Percentiles rank a stretch among this genome's conserved stretches.
Conservation (phyloP, 2,113 vertebrate genomes). For the Micromys minutus region DNA sequence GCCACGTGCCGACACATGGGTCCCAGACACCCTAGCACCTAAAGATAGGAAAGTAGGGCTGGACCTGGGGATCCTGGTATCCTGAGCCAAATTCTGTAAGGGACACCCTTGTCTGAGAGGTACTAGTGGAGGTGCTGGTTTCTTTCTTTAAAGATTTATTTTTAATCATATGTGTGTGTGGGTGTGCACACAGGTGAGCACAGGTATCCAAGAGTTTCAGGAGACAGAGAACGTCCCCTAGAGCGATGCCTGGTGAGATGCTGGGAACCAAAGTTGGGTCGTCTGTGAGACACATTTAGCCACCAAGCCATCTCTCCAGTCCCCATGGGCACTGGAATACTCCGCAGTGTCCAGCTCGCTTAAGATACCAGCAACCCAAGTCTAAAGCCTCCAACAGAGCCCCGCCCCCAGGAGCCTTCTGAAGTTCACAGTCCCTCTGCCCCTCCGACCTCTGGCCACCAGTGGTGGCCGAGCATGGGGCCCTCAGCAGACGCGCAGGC, state of each 20-base stretch:
- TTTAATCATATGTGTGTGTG: too few species aligned
- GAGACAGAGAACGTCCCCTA: too few species aligned
- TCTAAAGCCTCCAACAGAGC: background rate
- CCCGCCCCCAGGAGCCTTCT: background rate
- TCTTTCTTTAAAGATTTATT: background rate
- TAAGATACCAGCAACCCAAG: background rate
- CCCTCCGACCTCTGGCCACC: background rate
- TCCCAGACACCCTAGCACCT: background rate
- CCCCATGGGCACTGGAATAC: background rate
- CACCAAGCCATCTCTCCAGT: background rate
- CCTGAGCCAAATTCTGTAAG: background rate
- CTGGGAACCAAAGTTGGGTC: background rate
- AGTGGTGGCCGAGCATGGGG: accelerated
- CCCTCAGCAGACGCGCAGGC: conserved; percentile 44
- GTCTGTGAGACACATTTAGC: background rate
- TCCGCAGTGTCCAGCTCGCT: background rate
- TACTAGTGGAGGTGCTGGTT: background rate
- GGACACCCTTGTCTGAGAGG: background rate
- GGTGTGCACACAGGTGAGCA: background rate
- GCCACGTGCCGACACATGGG: background rate
- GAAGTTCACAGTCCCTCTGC: background rate
- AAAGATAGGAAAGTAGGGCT: background rate
- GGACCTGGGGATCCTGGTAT: background rate
- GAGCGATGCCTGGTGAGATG: background rate
- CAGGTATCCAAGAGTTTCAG: background rate